Base-by-base conservation (phyloP, 2,888 invertebrate genomes). In the Achlya flavicornis region DNA sequence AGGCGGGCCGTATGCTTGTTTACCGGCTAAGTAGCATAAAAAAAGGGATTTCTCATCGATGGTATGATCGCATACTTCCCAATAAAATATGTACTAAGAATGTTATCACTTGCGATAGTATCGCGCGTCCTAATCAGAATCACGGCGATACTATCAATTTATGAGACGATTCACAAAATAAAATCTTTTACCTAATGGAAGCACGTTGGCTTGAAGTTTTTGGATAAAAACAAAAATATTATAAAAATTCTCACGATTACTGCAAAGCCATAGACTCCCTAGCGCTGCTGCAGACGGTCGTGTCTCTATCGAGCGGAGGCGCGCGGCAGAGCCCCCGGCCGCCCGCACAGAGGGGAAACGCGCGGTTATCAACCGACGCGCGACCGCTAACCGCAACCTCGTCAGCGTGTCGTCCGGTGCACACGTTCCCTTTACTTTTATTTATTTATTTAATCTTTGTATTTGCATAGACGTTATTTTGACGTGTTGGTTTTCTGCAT, bases 251-350 rank as follows among this genome's bases (percentile, higher is more conserved):
- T 41, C 41, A 41, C 41, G 12, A 41, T 41, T 12, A 11, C 4
- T 12, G 2, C 41, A 41, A 64, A 67, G 67, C 46, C 57, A 65
- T 64, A 58, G 76, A 65, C 70, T 77, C 75, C 72, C 67, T 77
- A 79, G 63, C 57, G 68, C 63, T 64, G 62, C 76, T 76, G 75
- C 70, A 68, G 72, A 64, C 60, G 53, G 48, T 33, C 61, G 61
- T 12, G n/a, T 38, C 57, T 58, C 59, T 77, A 81, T 79, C 65
- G 79, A 79, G 71, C 77, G 77, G 66, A 64, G 64, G 69, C 72
- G 71, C 61, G 66, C 32, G 66, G 69, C 71, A 71, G n/a, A n/a
- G 63, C 63, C 64, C 69, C 73, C 72, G 68, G 64, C 60, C 68
- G 64, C 68, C 64, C 61, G 61, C 62, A 69, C 66, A 68, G 68